Evolutionary conservation across 2,113 vertebrate genomes (phyloP).

Genomic region (Lasiurus borealis): DNA sequence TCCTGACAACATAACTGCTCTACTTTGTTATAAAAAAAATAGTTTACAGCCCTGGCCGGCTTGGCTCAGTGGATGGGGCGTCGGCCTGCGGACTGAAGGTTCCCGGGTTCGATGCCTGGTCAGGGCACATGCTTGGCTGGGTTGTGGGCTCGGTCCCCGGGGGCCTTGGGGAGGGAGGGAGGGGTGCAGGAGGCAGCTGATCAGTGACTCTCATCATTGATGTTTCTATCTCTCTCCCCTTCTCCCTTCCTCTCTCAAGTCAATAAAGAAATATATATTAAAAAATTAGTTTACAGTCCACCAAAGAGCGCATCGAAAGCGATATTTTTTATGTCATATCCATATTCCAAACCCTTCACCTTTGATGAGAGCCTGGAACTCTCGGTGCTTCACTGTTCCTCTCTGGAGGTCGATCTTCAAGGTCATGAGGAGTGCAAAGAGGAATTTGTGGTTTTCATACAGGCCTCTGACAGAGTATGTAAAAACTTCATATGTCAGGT

Average conservation of each 20-base stretch:
- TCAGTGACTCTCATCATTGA: too few species aligned
- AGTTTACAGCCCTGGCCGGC: too few species aligned
- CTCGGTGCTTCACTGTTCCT: conserved; percentile 84
- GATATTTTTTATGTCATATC: background rate
- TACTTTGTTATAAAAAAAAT: background rate
- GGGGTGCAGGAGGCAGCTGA: too few species aligned
- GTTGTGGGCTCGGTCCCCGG: too few species aligned
- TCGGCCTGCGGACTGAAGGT: too few species aligned
- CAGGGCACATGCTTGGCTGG: too few species aligned
- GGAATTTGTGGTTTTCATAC: conserved; percentile 89
- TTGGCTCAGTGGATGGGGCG: too few species aligned
- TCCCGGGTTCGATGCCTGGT: too few species aligned
- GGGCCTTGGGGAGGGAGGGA: too few species aligned
- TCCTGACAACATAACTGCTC: background rate
- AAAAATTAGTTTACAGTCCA: background rate
- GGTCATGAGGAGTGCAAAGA: conserved; percentile 88
- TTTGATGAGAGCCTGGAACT: conserved; percentile 89
- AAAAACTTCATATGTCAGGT: conserved; percentile 86
- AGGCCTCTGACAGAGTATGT: conserved; percentile 88
- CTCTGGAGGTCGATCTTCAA: conserved; percentile 89
- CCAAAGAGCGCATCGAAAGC: background rate
- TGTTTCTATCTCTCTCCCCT: too few species aligned
- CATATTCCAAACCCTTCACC: conserved; percentile 72
- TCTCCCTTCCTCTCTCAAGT: too few species aligned
- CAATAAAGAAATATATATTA: too few species aligned